Evolutionary conservation across 2,888 invertebrate genomes (phyloP), one percentile per base, ranked within the genome.

Genomic region (Drosophila meridiana): DNA sequence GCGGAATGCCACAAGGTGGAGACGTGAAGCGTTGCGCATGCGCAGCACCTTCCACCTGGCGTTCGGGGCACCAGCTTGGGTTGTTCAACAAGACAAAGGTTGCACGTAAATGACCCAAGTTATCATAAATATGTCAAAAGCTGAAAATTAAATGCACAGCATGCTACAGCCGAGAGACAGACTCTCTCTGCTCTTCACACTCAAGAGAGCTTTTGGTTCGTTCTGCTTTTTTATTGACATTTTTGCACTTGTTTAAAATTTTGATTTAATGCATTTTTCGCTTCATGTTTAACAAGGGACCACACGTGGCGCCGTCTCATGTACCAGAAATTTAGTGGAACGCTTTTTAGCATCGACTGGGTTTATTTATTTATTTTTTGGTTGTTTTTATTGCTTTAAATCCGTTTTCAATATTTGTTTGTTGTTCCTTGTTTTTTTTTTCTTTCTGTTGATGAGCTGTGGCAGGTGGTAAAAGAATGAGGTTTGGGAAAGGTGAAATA

Each of bases 71-170:
- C 56, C 55, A 64, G 61, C 66, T 67, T 61, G 79, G 69, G 55
- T 62, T 75, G 80, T 82, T 75, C 66, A 50, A 73, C 78, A 78
- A 90, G 88, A 90, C 90, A 91, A 92, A 92, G 91, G 92, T 91
- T 90, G 92, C 92, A 87, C 91, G 88, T 90, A 92, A 92, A 92
- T 92, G 92, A 92, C 93, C 92, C 92, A 89, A 89, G 91, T 91
- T 90, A 92, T 92, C 92, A 92, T 92, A 92, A 92, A 92, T 91
- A 92, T 92, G 92, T 92, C 92, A 92, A 92, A 89, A 91, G 89
- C 76, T 90, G 86, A 86, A 92, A 92, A 93, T 92, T 90, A 92
- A 91, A 92, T 87, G 91, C 92, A 83, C 92, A 91, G 88, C 91
- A 88, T 82, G 91, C 73, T 58, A 61, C 59, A 34, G 14, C 34